phyloP scores from a whole-genome alignment of 2,797 vertebrate species.

The Bradypus variegatus region DNA sequence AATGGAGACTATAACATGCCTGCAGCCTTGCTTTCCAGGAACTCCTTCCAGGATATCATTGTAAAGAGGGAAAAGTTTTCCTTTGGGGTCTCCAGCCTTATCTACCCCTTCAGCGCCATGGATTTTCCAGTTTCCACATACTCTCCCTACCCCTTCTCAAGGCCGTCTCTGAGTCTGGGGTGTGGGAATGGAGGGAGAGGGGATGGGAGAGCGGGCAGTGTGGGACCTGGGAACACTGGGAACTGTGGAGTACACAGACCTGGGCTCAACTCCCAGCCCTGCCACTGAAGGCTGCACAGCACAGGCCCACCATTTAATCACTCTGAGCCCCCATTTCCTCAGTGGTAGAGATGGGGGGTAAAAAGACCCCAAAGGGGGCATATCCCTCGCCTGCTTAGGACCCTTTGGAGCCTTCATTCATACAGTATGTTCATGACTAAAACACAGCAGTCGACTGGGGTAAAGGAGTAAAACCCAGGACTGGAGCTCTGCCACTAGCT shows the following conservation, averaged over 20 bases:
- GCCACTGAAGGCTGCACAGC: not conserved
- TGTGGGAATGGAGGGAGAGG: not conserved
- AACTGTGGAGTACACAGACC: not conserved
- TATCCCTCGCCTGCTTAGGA: too few species aligned
- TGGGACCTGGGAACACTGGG: not conserved
- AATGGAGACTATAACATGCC: not conserved
- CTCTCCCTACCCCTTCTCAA: not conserved
- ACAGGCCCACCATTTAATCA: too few species aligned
- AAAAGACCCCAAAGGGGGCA: not conserved
- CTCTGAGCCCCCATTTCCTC: not conserved
- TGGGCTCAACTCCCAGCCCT: not conserved
- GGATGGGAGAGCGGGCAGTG: not conserved
- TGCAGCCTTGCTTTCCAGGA: not conserved
- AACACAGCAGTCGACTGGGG: not conserved
- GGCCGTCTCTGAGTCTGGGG: not conserved
- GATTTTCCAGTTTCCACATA: not conserved
- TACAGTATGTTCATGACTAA: rapidly evolving
- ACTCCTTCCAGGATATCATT: not conserved
- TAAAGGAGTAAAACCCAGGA: not conserved
- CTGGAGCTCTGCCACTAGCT: not conserved
- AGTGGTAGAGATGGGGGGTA: not conserved
- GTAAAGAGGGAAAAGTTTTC: not conserved
- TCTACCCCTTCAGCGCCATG: not conserved
- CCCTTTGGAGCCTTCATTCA: not conserved
- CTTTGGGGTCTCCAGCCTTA: not conserved